Conservation (phyloP, 1,140 invertebrate species). For the Aphelinus atriplicis region DNA sequence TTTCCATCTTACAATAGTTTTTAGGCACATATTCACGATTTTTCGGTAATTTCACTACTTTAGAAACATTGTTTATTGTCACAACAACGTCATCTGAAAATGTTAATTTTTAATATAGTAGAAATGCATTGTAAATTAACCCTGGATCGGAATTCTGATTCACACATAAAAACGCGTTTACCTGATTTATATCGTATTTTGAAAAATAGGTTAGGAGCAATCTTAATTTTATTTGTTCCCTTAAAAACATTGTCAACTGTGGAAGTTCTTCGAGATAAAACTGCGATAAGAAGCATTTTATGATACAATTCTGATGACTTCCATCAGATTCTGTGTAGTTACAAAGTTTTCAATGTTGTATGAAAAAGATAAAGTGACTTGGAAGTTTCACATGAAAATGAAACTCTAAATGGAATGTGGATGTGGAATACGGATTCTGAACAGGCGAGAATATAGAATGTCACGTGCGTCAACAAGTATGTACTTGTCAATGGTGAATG, state of each 20-base stretch:
- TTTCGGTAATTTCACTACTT: slow-evolving; percentile 71
- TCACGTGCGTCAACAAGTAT: too few relatives aligned
- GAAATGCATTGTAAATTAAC: slow-evolving; percentile 10
- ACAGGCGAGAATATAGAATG: too few relatives aligned
- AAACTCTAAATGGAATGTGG: too few relatives aligned
- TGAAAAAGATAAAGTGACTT: too few relatives aligned
- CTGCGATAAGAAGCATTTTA: slow-evolving; percentile 44
- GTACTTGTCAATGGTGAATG: too few relatives aligned
- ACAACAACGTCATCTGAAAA: slow-evolving; percentile 62
- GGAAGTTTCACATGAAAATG: too few relatives aligned
- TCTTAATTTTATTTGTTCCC: slow-evolving; percentile 35
- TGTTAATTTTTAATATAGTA: neutral
- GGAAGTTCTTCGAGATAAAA: slow-evolving; percentile 37
- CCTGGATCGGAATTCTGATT: slow-evolving; percentile 12
- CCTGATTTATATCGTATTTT: slow-evolving; percentile 52
- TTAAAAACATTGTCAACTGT: slow-evolving; percentile 42
- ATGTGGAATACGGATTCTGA: too few relatives aligned
- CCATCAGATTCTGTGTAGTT: neutral
- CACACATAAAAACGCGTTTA: slow-evolving; percentile 22
- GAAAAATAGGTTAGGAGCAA: slow-evolving; percentile 43
- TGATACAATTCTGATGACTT: slow-evolving; percentile 2
- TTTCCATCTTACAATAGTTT: slow-evolving; percentile 79
- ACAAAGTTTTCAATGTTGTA: too few relatives aligned
- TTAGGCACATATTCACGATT: slow-evolving; percentile 83
- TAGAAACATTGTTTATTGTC: slow-evolving; percentile 80